A percentile compares a stretch with the other conserved stretches of the same genome.
Conservation (phyloP, 2,797 vertebrate species). For the Mareca penelope region DNA sequence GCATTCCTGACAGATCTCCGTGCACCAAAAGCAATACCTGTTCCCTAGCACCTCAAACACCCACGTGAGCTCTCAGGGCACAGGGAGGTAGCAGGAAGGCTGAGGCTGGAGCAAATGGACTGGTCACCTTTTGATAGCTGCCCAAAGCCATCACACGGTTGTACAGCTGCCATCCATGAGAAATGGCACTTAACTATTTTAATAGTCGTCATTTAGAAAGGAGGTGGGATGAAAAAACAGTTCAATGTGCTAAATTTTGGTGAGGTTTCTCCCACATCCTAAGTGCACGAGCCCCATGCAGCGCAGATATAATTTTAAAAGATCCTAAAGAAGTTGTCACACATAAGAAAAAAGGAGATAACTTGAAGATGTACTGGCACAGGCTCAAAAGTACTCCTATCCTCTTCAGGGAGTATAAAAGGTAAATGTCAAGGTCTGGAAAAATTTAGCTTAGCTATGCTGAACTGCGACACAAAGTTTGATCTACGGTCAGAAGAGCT, state of each 20-base stretch:
- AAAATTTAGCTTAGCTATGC: not conserved
- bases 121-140: too few relatives aligned
- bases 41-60: not conserved
- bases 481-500: not conserved
- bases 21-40: not conserved
- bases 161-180: not conserved
- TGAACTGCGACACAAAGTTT: not conserved
- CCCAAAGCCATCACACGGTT: fast-evolving
- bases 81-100: not conserved
- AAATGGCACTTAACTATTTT: not conserved
- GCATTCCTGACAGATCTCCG: not conserved
- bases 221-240: not conserved
- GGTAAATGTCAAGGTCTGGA: not conserved
- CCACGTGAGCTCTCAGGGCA: not conserved
- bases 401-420: not conserved
- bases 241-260: not conserved
- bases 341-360: not conserved
- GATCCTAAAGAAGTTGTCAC: not conserved
- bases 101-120: not conserved
- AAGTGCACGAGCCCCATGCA: not conserved
- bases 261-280: not conserved
- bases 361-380: not conserved
- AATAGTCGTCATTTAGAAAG: not conserved
- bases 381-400: not conserved
- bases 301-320: not conserved